These are phyloP conservation scores for Dasyprocta punctata DNA, from an alignment of 2,113 vertebrate species.

Conservation along the genomic window DNA sequence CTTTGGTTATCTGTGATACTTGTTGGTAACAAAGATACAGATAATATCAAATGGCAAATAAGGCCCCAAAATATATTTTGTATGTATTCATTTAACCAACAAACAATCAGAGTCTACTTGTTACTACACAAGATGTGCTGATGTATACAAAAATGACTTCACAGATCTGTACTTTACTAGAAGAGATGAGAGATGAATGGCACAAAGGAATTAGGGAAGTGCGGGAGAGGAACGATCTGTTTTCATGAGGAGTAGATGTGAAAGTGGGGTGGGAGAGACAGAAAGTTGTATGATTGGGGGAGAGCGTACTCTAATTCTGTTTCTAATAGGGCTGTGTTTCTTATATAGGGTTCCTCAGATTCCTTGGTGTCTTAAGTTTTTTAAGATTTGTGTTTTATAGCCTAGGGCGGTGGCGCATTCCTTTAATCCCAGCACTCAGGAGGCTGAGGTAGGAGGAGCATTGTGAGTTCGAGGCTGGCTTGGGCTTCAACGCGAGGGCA, in stretches of 20 bases:
- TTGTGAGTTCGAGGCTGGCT: too few relatives aligned
- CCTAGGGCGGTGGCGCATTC: too few relatives aligned
- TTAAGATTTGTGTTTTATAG: conserved; percentile 57
- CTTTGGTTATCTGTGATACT: conserved; percentile 27
- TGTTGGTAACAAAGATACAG: not conserved
- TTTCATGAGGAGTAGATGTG: not conserved
- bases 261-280: not conserved
- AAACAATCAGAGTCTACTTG: not conserved
- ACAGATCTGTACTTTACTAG: not conserved
- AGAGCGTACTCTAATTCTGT: not conserved
- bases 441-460: too few relatives aligned
- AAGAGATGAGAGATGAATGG: conserved; percentile 6
- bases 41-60: conserved; percentile 41
- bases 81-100: conserved; percentile 21
- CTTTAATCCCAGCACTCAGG: too few relatives aligned
- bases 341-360: conserved; percentile 1
- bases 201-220: not conserved
- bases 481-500: too few relatives aligned
- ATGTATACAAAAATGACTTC: not conserved
- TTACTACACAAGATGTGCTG: not conserved
- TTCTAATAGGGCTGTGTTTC: conserved; percentile 4
- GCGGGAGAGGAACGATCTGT: not conserved
- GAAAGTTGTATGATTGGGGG: not conserved
- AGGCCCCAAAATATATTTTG: not conserved
- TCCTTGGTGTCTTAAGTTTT: not conserved